Conservation (phyloP, 1,140 invertebrate genomes). For the Bilobella aurantiaca region DNA sequence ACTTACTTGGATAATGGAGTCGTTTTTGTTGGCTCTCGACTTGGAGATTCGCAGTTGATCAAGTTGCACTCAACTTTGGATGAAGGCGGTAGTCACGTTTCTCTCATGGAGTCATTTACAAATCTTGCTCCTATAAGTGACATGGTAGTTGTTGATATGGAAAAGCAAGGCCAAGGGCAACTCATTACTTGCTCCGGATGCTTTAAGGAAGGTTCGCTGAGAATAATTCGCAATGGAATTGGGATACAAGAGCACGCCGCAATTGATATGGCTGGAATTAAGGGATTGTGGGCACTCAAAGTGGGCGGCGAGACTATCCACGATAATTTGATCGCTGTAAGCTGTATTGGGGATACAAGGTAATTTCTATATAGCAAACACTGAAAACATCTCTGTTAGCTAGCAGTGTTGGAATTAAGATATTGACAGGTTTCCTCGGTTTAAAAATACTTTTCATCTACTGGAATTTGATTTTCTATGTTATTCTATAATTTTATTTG, state of each 20-base stretch:
- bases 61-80: conserved; percentile 77
- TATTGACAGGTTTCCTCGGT: too few relatives aligned
- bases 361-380: conserved; percentile 32
- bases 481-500: conserved; percentile 1
- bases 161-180: conserved; percentile 93
- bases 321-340: conserved; percentile 83
- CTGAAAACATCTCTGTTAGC: background rate
- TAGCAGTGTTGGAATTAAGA: background rate
- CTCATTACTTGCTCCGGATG: conserved; percentile 94
- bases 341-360: conserved; percentile 88
- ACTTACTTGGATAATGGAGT: conserved; percentile 99
- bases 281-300: conserved; percentile 90
- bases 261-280: conserved; percentile 92
- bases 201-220: conserved; percentile 92
- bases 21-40: conserved; percentile 87
- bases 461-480: background rate
- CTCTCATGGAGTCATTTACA: conserved; percentile 89
- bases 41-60: conserved; percentile 93
- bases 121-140: conserved; percentile 96
- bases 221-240: conserved; percentile 95
- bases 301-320: conserved; percentile 52
- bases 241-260: conserved; percentile 95
- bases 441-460: too few relatives aligned
- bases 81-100: conserved; percentile 78
- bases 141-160: conserved; percentile 72